Evolutionary conservation across 2,888 invertebrate species (phyloP), one percentile per base, ranked within the genome.

Genomic region (Antitype chi): DNA sequence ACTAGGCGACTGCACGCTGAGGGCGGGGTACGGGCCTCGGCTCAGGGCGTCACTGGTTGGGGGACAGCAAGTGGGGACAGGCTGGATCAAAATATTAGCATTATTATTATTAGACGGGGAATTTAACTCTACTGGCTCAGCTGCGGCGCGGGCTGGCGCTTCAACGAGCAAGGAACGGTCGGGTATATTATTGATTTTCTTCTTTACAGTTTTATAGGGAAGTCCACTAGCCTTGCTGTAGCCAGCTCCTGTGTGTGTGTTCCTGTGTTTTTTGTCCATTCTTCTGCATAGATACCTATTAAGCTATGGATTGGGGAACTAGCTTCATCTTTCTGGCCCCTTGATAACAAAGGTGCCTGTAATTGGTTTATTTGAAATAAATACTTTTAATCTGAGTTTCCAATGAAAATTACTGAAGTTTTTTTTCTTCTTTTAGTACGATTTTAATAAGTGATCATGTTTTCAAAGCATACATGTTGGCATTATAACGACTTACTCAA

Each of bases 401-500:
- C 7, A 64, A 20, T 25, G 3, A 64, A 64, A 25, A 25, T 17
- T 0, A 23, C 17, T 17, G 17, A 2, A n/a, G 17, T 6, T 38
- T 43, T 25, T 25, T 25, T 28, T 59, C 8, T 5, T 25, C 13
- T 47, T 64, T 47, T 25, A 13, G 47, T 11, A 20, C 5, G 7
- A 11, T 11, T 7, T 11, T 25, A 20, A 11, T 64, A 47, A 11
- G 25, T 7, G 20, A n/a, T 7, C 13, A 38, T 63, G n/a, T 43
- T 64, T 5, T 38, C 17, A 63, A 38, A 38, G 17, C 5, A 17
- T 6, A 64, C 6, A 57, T 32, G 9, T 32, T 25, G 0, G 28
- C n/a, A 57, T 32, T 20, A 57, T 38, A 74, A 73, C 13, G 2
- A 25, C 47, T 75, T 57, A 38, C 49, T 74, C 11, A 38, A 28